Conservation (phyloP, 2,797 vertebrate genomes). For the Decapterus maruadsi region DNA sequence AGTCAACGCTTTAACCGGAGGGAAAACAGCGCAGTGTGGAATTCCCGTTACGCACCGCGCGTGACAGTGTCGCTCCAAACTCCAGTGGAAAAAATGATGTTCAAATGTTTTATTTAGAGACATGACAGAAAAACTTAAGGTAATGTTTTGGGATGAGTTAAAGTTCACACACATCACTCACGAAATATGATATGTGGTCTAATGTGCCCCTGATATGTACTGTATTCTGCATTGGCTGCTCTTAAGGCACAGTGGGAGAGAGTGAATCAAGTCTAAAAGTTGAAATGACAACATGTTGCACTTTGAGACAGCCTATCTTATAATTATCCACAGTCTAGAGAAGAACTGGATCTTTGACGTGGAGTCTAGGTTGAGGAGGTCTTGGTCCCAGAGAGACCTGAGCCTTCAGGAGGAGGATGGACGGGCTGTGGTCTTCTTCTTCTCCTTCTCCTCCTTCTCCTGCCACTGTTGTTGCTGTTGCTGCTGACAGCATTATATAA, state of each 20-base stretch:
- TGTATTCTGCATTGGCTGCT: too few species aligned
- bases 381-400: background rate
- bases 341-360: too few species aligned
- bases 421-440: background rate
- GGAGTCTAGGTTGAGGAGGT: background rate
- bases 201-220: background rate
- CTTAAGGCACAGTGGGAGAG: background rate
- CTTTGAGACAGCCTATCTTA: background rate
- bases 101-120: background rate
- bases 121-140: fast-evolving
- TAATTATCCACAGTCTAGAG: too few species aligned
- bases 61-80: background rate
- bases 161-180: background rate
- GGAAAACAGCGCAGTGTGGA: conserved; percentile 41
- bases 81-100: background rate
- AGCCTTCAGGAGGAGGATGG: background rate
- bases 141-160: fast-evolving
- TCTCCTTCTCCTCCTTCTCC: too few species aligned
- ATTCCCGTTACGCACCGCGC: conserved; percentile 54
- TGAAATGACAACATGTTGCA: background rate
- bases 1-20: conserved; percentile 3
- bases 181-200: background rate
- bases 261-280: too few species aligned
- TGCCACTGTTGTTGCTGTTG: too few species aligned
- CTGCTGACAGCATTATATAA: conserved; percentile 60